A percentile compares a stretch with the other conserved stretches of the same genome.
These are phyloP conservation scores for Notolabrus celidotus DNA, from an alignment of 2,797 vertebrate species.

Conservation along the genomic window DNA sequence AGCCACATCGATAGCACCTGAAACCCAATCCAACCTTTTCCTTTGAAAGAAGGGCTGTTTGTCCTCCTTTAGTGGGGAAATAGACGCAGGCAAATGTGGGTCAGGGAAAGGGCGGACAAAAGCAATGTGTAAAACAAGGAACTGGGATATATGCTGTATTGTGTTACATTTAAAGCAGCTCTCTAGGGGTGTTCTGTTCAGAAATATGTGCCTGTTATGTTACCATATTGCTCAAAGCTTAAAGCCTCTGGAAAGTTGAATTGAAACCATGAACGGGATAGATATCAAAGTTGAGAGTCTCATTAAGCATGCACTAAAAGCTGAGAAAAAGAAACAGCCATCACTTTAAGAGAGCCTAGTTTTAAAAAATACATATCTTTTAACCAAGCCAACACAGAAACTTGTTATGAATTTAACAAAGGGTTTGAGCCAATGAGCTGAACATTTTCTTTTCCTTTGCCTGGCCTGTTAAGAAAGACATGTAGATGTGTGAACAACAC, in stretches of 20 bases:
- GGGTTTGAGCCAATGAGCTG: no score
- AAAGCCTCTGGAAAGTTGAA: background rate
- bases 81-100: conserved; percentile 67
- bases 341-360: no score
- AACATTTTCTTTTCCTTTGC: no score
- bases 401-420: no score
- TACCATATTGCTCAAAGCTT: background rate
- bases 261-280: background rate
- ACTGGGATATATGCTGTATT: conserved; percentile 35
- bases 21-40: conserved; percentile 77
- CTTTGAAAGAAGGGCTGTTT: conserved; percentile 69
- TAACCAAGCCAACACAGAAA: no score
- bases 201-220: background rate
- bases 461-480: no score
- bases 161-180: conserved; percentile 27
- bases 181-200: conserved; percentile 14
- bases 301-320: background rate
- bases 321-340: no score
- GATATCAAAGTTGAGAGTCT: background rate
- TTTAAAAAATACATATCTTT: no score
- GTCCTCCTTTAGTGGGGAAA: conserved; percentile 74
- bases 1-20: conserved; percentile 70
- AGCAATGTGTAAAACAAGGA: conserved; percentile 30
- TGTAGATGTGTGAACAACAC: no score
- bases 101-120: conserved; percentile 53